Conservation (phyloP, 2,888 invertebrate species). For the Latrodectus hesperus region DNA sequence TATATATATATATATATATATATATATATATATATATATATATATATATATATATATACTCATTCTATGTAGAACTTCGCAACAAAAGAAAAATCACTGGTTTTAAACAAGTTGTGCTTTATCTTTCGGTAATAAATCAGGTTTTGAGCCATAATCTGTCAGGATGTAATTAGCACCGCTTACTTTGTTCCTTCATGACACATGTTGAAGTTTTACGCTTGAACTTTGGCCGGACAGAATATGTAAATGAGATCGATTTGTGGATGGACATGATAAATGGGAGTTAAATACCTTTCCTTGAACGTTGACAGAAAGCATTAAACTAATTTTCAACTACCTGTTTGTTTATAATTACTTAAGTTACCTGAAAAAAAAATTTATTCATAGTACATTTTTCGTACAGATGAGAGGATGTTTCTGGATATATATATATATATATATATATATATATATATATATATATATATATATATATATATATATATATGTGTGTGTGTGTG, state of each 20-base stretch:
- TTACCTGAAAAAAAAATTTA: no score
- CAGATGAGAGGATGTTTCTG: no score
- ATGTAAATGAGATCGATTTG: constrained; percentile 59
- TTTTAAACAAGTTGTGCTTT: constrained; percentile 30
- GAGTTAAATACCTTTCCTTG: constrained; percentile 50
- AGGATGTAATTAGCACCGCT: constrained; percentile 54
- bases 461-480: no score
- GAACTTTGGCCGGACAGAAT: constrained; percentile 36
- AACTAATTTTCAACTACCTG: background rate
- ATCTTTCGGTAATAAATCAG: constrained; percentile 62
- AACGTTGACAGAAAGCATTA: constrained; percentile 42
- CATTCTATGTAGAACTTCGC: background rate
- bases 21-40: no score
- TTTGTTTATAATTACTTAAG: no score
- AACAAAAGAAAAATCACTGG: background rate
- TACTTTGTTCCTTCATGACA: constrained; percentile 40
- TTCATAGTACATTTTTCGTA: no score
- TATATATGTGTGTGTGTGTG: no score
- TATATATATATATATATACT: no score
- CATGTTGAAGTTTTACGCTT: constrained; percentile 32
- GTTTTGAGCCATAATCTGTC: constrained; percentile 52
- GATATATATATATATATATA: no score
- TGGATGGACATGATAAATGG: constrained; percentile 50
- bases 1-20: no score
- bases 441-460: no score